phyloP scores from a whole-genome alignment of 1,140 invertebrate species.

The Eumaeus atala region DNA sequence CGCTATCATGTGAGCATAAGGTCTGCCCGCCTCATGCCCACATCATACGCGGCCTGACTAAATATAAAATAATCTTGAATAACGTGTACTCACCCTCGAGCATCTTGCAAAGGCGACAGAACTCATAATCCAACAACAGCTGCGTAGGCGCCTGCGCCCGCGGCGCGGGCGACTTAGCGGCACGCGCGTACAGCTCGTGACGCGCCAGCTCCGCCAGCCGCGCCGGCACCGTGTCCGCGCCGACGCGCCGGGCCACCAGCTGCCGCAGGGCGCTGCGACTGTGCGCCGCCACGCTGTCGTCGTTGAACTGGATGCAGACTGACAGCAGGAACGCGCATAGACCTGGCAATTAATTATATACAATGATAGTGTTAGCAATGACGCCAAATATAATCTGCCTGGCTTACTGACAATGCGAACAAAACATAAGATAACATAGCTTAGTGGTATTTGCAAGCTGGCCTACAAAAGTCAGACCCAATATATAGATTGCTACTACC shows the following conservation, averaged over 20 bases:
- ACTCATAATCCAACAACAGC: constrained; percentile 95
- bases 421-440: too few species aligned
- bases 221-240: constrained; percentile 91
- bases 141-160: constrained; percentile 83
- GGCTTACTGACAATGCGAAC: too few species aligned
- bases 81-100: constrained; percentile 78
- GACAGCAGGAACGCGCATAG: constrained; percentile 96
- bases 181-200: constrained; percentile 92
- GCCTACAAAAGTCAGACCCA: too few species aligned
- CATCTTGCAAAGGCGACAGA: constrained; percentile 90
- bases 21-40: too few species aligned
- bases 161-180: constrained; percentile 92
- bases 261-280: constrained; percentile 86
- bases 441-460: too few species aligned
- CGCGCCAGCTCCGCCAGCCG: constrained; percentile 90
- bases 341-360: constrained; percentile 43
- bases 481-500: too few species aligned
- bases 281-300: constrained; percentile 87
- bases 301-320: constrained; percentile 94
- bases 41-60: too few species aligned
- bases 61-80: too few species aligned
- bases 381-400: too few species aligned
- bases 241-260: constrained; percentile 93
- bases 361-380: too few species aligned
- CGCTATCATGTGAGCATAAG: too few species aligned